Conservation (phyloP, 2,113 vertebrate species). For the Reinhardtius hippoglossoides region DNA sequence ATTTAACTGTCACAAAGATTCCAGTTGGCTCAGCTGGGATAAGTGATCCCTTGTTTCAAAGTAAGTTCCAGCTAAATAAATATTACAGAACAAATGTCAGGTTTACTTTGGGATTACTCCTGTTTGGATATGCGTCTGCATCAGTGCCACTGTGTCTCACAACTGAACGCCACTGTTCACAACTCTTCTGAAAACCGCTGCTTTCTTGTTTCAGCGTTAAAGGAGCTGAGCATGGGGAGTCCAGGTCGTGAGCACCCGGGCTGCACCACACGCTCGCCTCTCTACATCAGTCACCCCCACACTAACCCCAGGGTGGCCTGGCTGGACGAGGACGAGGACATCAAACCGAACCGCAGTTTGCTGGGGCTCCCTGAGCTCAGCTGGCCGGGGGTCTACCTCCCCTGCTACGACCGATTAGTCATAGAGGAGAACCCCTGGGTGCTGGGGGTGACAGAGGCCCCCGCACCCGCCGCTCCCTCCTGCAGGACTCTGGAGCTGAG, state of each 20-base stretch:
- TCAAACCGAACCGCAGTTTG: constrained; percentile 66
- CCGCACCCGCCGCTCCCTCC: constrained; percentile 15
- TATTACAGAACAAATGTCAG: constrained; percentile 50
- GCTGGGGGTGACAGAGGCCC: constrained; percentile 67
- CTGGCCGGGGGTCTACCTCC: constrained; percentile 83
- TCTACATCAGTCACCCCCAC: constrained; percentile 38
- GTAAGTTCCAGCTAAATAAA: constrained; percentile 44
- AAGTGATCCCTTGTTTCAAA: constrained; percentile 40
- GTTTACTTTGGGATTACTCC: constrained; percentile 57
- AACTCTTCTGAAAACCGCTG: background rate
- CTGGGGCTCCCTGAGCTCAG: constrained; percentile 80
- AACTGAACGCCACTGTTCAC: background rate
- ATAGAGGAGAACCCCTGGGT: constrained; percentile 80
- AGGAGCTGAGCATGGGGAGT: constrained; percentile 85
- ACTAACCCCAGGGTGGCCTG: constrained; percentile 57
- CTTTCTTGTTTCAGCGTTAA: constrained; percentile 28
- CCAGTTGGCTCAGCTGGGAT: constrained; percentile 1
- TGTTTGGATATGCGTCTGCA: constrained; percentile 60
- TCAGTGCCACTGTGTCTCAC: constrained; percentile 16
- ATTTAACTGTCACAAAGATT: background rate
- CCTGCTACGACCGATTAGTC: constrained; percentile 86
- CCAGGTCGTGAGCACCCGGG: constrained; percentile 78
- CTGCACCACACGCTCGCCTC: constrained; percentile 52
- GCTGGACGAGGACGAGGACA: constrained; percentile 72
- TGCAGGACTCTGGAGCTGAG: constrained; percentile 84